These are phyloP conservation scores for Poeciliopsis infans DNA, from an alignment of 2,797 vertebrate species.

Conservation along the genomic window DNA sequence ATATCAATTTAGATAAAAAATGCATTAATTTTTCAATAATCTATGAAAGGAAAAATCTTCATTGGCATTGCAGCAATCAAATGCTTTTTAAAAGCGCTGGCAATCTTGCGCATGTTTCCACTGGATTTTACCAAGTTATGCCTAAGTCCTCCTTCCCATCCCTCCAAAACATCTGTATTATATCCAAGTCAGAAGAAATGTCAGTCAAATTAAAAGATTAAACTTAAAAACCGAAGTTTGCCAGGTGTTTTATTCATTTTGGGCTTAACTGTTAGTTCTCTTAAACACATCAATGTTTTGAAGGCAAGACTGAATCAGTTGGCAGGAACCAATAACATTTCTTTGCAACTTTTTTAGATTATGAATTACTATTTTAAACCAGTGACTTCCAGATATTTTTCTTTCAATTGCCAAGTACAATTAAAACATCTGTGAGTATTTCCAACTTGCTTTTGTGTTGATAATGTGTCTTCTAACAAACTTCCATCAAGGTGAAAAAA, in stretches of 20 bases:
- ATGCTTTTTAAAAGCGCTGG: background rate
- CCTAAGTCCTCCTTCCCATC: background rate
- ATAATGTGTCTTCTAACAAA: constrained; percentile 3
- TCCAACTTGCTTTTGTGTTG: background rate
- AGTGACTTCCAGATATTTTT: background rate
- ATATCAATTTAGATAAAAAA: background rate
- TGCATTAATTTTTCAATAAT: background rate
- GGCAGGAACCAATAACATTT: background rate
- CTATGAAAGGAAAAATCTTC: background rate
- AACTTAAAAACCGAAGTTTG: background rate
- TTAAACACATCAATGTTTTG: background rate
- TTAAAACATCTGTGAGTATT: background rate
- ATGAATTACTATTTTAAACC: background rate
- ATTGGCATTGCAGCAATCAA: background rate
- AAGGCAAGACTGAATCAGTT: background rate
- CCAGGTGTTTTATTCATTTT: background rate
- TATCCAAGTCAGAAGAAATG: background rate
- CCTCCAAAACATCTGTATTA: background rate
- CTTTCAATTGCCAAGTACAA: background rate
- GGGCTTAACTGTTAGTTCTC: background rate
- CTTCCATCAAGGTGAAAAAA: constrained; percentile 1
- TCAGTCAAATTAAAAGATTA: background rate
- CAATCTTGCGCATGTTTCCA: background rate
- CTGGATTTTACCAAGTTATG: background rate
- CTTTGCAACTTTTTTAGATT: background rate